Conservation (phyloP, 1,140 invertebrate genomes). For the Bradysia coprophila region DNA sequence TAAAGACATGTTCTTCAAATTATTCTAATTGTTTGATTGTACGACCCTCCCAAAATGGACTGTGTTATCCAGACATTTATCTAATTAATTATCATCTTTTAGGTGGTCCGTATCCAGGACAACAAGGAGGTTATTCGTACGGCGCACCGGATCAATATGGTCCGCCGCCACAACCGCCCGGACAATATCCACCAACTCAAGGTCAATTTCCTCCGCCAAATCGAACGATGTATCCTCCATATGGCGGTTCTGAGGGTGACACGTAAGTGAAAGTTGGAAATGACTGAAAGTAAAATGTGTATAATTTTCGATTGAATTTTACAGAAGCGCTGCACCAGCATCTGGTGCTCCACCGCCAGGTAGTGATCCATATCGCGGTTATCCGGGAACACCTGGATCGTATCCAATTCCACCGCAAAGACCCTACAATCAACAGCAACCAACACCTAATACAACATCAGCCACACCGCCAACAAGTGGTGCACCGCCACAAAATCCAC, state of each 20-base stretch:
- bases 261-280: constrained; percentile 14
- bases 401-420: constrained; percentile 9
- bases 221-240: constrained; percentile 52
- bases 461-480: constrained; percentile 4
- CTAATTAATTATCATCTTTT: constrained; percentile 7
- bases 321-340: not conserved
- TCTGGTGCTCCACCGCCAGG: constrained; percentile 2
- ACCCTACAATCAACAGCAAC: constrained; percentile 7
- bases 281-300: not conserved
- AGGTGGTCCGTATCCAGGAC: constrained; percentile 29
- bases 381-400: constrained; percentile 6
- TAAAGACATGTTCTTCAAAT: too few species aligned
- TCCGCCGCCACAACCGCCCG: constrained; percentile 23
- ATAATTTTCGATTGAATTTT: not conserved
- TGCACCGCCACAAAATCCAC: not conserved
- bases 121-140: constrained; percentile 24
- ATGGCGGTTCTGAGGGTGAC: constrained; percentile 42
- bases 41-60: too few species aligned
- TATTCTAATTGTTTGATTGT: too few species aligned
- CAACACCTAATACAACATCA: constrained; percentile 1
- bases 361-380: constrained; percentile 11
- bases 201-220: constrained; percentile 47
- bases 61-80: too few species aligned
- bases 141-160: constrained; percentile 26
- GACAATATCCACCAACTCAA: constrained; percentile 34